Conservation (phyloP, 1,140 invertebrate species). For the Drosophila persimilis region DNA sequence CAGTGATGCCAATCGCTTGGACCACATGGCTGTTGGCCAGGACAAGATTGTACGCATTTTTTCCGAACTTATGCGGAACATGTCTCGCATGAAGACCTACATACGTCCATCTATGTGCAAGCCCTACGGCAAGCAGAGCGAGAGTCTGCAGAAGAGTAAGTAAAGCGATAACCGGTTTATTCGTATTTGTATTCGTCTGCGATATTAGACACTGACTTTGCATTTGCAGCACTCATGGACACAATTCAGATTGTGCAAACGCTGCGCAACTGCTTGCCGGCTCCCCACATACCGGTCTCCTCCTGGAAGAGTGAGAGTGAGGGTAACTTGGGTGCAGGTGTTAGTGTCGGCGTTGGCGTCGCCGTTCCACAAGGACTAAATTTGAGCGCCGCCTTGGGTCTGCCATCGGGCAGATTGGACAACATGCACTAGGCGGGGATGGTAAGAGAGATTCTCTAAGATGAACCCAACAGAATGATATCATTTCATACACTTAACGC, state of each 20-base stretch:
- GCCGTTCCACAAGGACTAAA: conserved; percentile 56
- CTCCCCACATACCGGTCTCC: conserved; percentile 92
- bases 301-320: conserved; percentile 92
- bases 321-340: conserved; percentile 52
- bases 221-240: conserved; percentile 89
- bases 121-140: conserved; percentile 93
- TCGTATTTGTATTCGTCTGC: not conserved
- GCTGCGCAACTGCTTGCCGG: conserved; percentile 91
- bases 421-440: conserved; percentile 59
- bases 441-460: not conserved
- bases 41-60: conserved; percentile 92
- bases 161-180: conserved; percentile 40
- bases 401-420: conserved; percentile 57
- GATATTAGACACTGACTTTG: conserved; percentile 11
- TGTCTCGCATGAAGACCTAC: conserved; percentile 92
- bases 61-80: conserved; percentile 92
- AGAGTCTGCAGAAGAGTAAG: conserved; percentile 93
- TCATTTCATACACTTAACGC: not conserved
- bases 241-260: conserved; percentile 93
- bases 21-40: conserved; percentile 85
- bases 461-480: not conserved
- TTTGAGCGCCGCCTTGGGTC: conserved; percentile 51
- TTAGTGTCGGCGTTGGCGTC: conserved; percentile 44
- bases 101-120: conserved; percentile 93
- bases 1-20: conserved; percentile 58